A percentile compares a stretch with the other conserved stretches of the same genome.
Evolutionary conservation across 2,888 invertebrate genomes (phyloP).

Genomic region (Trissolcus japonicus): DNA sequence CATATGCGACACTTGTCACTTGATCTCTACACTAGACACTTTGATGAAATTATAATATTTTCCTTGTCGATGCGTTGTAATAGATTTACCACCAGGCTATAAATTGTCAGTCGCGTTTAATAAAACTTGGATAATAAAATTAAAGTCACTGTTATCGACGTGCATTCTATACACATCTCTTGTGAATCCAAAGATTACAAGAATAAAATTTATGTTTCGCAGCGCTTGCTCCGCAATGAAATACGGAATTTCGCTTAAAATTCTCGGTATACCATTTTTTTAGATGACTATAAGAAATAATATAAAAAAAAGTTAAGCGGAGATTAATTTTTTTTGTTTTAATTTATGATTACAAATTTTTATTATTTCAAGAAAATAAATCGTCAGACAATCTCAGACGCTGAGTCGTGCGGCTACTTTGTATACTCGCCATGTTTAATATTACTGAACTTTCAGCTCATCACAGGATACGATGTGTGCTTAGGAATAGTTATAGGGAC

Average conservation of each 20-base stretch:
- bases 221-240: not conserved
- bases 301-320: no score
- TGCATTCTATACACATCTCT: not conserved
- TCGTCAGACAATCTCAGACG: no score
- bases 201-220: no score
- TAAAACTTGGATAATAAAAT: slow-evolving; percentile 20
- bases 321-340: not conserved
- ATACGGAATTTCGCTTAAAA: no score
- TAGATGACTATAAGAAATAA: no score
- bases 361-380: no score
- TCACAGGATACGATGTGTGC: slow-evolving; percentile 50
- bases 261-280: no score
- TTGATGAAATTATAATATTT: slow-evolving; percentile 37
- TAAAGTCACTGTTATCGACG: slow-evolving; percentile 5
- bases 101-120: slow-evolving; percentile 9
- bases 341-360: not conserved
- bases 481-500: slow-evolving; percentile 39
- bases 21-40: slow-evolving; percentile 24
- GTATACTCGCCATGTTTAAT: slow-evolving; percentile 52
- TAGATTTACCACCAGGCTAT: slow-evolving; percentile 15
- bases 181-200: no score
- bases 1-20: slow-evolving; percentile 48
- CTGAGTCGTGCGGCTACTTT: slow-evolving; percentile 10
- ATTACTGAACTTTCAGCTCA: slow-evolving; percentile 46
- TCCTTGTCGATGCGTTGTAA: slow-evolving; percentile 24